Base-by-base conservation (phyloP, 2,113 vertebrate species). In the Eolophus roseicapilla region DNA sequence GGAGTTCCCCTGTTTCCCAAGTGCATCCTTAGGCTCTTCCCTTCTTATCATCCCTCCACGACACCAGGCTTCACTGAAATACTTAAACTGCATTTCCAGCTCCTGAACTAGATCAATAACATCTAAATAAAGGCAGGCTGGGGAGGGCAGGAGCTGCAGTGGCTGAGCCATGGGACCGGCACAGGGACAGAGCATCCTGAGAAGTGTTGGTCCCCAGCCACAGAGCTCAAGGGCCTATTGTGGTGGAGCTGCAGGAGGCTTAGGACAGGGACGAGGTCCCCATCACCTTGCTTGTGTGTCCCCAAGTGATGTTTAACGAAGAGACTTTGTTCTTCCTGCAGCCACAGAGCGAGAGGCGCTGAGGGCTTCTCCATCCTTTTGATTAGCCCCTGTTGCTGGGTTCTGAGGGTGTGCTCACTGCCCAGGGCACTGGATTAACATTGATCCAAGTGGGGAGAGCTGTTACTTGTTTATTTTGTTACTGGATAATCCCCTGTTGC, bases 381-480 rank as follows among this genome's bases (percentile, higher is more conserved):
- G 86, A 86, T 90, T 82, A 92, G 79, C 95, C 52, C 52, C 50
- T 80, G 80, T 62, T 82, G 46, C 62, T 93, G 95, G 89, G 79
- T 5, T 5, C 39, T 53, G 52, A 84, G 67, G 65, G 65, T 41
- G 87, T 90, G 71, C 88, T 94, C 62, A 84, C 83, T 0, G 6
- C 88, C 91, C 83, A 77, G 79, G 83, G 87, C 95, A 84, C 65
- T 47, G 91, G 95, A 93, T 96, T 96, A 97, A n/a, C 76, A 74
- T 70, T 73, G 80, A 94, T 96, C 90, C 90, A 39, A 77, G 71
- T 41, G 71, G 35, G 49, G 47, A 96, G 82, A 95, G 76, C 85
- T 94, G 82, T 74, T 96, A 75, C 37, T 95, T 96, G 79, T 95
- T 93, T 94, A 94, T 95, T 96, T 94, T 37, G 71, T 77, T 89